Base-by-base conservation (phyloP, 2,888 invertebrate species). In the Pyrgus malvae region DNA sequence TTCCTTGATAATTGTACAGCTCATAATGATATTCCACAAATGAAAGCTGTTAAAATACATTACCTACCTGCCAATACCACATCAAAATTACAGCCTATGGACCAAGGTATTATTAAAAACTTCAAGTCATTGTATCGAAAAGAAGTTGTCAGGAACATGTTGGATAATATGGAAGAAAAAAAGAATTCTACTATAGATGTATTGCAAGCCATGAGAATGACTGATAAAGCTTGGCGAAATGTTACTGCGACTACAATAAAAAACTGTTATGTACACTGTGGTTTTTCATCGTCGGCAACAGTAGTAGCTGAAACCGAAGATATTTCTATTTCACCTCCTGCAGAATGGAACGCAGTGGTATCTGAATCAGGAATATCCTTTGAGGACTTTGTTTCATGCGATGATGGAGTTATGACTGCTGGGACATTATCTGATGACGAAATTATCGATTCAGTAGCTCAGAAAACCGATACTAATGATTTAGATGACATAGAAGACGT, bases 91-190 rank as follows among this genome's bases (percentile, higher is more conserved):
- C 60, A 61, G 46, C 62, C 59, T 48, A 46, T 62, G 45, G 60
- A 61, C 53, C 38, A 41, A 23, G 59, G 58, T 49, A 56, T 62
- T 42, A 60, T 62, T 44, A 55, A 62, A 55, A 55, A 44, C 57
- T 57, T 63, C 56, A 60, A 64, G 57, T 58, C 57, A 56, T 57
- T 57, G 40, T 63, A 61, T 55, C 59, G 58, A 44, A 62, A 60
- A 55, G 59, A 65, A 62, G 62, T 65, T 62, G 61, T 61, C 55
- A 58, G 60, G 61, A 53, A 46, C 16, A 59, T 57, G 59, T 58
- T 65, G 55, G 56, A 49, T 55, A 56, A 59, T 58, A 21, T 56
- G 49, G 54, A 59, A 56, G 51, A 42, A 17, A 57, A 63, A 57
- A 61, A 56, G 37, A 61, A 51, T 46, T 56, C 59, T 59, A 53